Base-by-base conservation (phyloP, 1,140 invertebrate species). In the Archegozetes longisetosus region DNA sequence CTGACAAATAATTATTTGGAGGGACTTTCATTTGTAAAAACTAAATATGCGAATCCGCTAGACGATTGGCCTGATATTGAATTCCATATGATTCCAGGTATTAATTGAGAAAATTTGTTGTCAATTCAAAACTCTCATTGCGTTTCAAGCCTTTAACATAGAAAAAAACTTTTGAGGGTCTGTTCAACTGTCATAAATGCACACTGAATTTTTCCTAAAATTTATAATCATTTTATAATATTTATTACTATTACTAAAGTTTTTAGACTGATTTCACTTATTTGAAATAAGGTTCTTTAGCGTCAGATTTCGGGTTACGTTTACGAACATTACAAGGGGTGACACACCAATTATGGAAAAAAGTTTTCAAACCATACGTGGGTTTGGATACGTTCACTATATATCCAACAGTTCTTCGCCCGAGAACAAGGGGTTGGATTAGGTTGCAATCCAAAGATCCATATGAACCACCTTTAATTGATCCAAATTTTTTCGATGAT, bases 11-110 rank as follows among this genome's bases (percentile, higher is more conserved):
- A 22, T 50, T 26, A n/a, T 4, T 13, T 53, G 14, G 55, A 57
- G 14, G 82, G 83, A 0, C 84, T 86, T 0, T 85, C 82, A 0
- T 89, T 88, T 66, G 84, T 89, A 40, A 81, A 83, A 0, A 89
- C 86, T 0, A 88, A 88, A 69, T 88, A 88, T 67, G 84, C 83
- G 0, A 88, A 88, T 67, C 72, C 79, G 60, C 77, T 78, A 0
- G 83, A 87, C 61, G 86, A 88, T 67, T 89, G 85, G 85, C 86
- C 87, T 0, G 86, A 91, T 66, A 88, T 89, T 57, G 84, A 88
- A 64, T 87, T 89, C 67, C 88, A 86, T 83, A 72, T 87, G 32
- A 9, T 17, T 6, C 32, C 32, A 6, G 32, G 32, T 40, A 73
- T 79, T 0, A 66, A 82, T 26, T 94, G 94, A n/a, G n/a, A n/a